Evolutionary conservation across 2,113 vertebrate species (phyloP), one percentile per base, ranked within the genome.

Genomic region (Antennarius striatus): DNA sequence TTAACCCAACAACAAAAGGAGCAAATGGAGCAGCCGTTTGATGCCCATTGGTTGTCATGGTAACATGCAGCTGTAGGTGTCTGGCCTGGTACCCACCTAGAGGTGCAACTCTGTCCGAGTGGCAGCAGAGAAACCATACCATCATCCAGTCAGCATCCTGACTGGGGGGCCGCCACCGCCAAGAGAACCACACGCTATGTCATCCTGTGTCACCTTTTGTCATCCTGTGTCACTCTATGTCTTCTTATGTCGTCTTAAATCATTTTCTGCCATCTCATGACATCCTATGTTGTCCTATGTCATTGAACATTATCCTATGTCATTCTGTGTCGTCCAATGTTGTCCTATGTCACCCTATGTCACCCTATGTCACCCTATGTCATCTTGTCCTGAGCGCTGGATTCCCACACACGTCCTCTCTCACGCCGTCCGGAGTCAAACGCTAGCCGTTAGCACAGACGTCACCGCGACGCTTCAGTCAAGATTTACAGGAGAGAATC

Each of bases 51-150:
- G 22, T 22, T 22, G 22, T 22, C 22, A 22, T 22, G 22, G 22
- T 22, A 22, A 22, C 22, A 59, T 29, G 32, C 16, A 56, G 59
- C 28, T 56, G 63, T 67, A 49, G 9, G 53, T n/a, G 29, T 13
- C 17, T 48, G 56, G 30, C 36, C 32, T 57, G 68, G 84, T 88
- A 97, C 93, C 88, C 81, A 96, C 94, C 93, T 93, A 95, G 56
- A 80, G 93, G 94, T 77, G 86, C 87, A 71, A 95, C 92, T 94
- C 91, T 95, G 63, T 92, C 92, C 87, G 93, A 91, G 32, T 93
- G 92, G 88, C 94, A 95, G 90, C 92, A 96, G 87, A 89, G 91
- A 86, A 93, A 92, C 92, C 93, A 96, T 91, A 96, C 89, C 93
- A 96, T 95, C 90, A 89, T 95, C 92, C 88, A 90, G 61, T 46